Base-by-base conservation (phyloP, 2,888 invertebrate species). In the Matsumyia berberina region DNA sequence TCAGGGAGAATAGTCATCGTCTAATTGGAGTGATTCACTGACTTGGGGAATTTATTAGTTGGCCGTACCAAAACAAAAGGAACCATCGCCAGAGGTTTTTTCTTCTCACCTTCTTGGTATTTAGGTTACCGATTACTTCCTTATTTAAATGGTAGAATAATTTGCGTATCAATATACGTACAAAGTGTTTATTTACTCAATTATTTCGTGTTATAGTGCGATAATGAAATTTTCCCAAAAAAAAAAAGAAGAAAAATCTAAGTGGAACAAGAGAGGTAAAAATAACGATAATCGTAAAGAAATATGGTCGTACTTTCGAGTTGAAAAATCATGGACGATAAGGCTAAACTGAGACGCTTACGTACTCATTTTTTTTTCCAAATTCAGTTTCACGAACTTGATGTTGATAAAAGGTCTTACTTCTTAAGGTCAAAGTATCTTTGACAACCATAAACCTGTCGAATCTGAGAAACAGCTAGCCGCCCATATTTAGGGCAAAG, bases 21-120 rank as follows among this genome's bases (percentile, higher is more conserved):
- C 33, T 76, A 31, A 76, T 49, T 66, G 53, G 19, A 29, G 49
- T 76, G 76, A 67, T 66, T 67, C 66, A 73, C 39, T 44, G 46
- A 64, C 64, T 44, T n/a, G n/a, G 9, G 6, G 37, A 24, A 53
- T 66, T 66, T 42, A 42, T 55, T 55, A 42, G 39, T 39, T 31
- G 15, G 51, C 35, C 29, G 17, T 58, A 70, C 29, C 29, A n/a
- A 39, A 44, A 69, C 35, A 57, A 33, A 42, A 12, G 29, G 33
- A 33, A 46, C 15, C 3, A 0, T 29, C 11, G 6, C 5, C 9
- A 53, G n/a, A 35, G 17, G 8, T 24, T 24, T 4, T 35, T 39
- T 39, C 15, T 31, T 39, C 31, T 42, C 33, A 49, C 29, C 42
- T 51, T 8, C 9, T 51, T 11, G 4, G 33, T 17, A 17, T 37